Conservation (phyloP, 2,888 invertebrate genomes). For the Microctonus hyperodae region DNA sequence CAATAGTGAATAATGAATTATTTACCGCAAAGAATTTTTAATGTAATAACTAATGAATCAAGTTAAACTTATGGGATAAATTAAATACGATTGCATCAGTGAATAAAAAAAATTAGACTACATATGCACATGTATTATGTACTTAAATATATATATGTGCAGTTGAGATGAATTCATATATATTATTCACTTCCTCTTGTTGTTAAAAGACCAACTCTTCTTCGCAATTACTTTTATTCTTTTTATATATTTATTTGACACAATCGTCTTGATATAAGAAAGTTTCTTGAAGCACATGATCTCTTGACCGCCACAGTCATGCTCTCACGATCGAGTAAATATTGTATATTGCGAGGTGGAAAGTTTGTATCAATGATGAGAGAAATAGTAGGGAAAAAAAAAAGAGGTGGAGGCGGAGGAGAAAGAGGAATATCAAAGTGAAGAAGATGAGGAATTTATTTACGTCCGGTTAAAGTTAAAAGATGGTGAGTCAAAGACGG, state of each 20-base stretch:
- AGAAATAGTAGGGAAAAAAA: background rate
- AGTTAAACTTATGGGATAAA: constrained; percentile 31
- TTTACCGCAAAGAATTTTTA: constrained; percentile 9
- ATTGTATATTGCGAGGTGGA: background rate
- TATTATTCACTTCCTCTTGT: constrained; percentile 51
- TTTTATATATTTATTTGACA: constrained; percentile 22
- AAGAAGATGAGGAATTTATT: background rate
- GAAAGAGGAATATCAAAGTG: background rate
- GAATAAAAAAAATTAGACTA: constrained; percentile 41
- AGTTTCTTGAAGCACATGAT: background rate
- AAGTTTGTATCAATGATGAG: constrained; percentile 9
- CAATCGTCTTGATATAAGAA: constrained; percentile 7
- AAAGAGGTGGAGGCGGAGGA: background rate
- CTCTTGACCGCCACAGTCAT: constrained; percentile 15
- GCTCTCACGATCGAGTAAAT: background rate
- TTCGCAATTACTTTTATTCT: constrained; percentile 12
- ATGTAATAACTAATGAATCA: constrained; percentile 16
- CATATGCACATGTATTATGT: background rate
- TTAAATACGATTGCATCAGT: constrained; percentile 39
- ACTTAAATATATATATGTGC: background rate
- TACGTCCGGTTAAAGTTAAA: background rate
- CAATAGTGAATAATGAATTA: constrained; percentile 38
- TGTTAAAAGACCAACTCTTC: background rate
- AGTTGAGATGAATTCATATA: constrained; percentile 39
- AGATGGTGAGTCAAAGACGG: background rate